Conservation (phyloP, 2,113 vertebrate genomes). For the Otis tarda region DNA sequence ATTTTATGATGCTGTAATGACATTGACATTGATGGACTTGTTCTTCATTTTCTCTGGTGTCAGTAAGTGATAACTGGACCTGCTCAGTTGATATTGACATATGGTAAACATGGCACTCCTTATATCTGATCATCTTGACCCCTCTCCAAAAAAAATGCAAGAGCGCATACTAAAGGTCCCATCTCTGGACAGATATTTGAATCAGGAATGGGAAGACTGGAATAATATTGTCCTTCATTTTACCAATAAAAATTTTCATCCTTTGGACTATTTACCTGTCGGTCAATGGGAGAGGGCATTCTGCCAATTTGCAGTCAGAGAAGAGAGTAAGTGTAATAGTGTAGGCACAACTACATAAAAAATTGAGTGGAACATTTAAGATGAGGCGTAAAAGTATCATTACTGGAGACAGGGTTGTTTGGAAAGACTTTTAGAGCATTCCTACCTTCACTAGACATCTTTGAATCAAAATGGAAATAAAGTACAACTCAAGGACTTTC, state of each 20-base stretch:
- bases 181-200: neutral
- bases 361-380: neutral
- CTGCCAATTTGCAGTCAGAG: neutral
- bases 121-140: neutral
- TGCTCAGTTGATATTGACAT: neutral
- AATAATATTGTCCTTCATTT: neutral
- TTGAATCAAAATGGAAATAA: neutral
- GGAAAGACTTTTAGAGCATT: neutral
- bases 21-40: conserved; percentile 52
- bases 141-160: neutral
- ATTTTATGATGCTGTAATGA: conserved; percentile 34
- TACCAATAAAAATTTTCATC: neutral
- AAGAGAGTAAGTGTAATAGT: neutral
- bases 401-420: neutral
- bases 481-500: neutral
- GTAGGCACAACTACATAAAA: neutral
- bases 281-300: neutral
- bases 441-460: neutral
- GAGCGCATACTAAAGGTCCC: neutral
- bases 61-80: neutral
- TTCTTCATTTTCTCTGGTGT: neutral
- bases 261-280: neutral
- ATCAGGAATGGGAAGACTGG: neutral
- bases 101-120: neutral
- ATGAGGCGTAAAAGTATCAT: neutral